Evolutionary conservation across 2,113 vertebrate species (phyloP).

Genomic region (Cyprinus carpio): DNA sequence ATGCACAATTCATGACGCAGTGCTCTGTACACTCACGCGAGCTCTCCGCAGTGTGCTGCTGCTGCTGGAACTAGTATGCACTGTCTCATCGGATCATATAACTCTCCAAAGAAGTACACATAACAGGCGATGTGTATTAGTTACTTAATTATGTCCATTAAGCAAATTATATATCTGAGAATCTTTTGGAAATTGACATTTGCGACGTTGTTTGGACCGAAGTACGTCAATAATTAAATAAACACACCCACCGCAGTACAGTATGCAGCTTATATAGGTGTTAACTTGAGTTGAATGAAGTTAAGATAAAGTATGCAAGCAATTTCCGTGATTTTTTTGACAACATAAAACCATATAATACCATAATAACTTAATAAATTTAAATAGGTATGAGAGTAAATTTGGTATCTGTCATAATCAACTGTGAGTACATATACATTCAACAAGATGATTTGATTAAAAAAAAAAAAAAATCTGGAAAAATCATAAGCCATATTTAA

Average conservation of each 20-base stretch:
- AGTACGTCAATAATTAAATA: not conserved
- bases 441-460: too few relatives aligned
- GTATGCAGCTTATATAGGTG: not conserved
- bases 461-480: too few relatives aligned
- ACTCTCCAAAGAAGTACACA: not conserved
- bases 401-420: not conserved
- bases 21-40: constrained; percentile 42
- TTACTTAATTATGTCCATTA: not conserved
- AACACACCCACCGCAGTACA: not conserved
- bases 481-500: not conserved
- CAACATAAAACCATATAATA: not conserved
- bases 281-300: not conserved
- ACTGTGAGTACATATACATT: not conserved
- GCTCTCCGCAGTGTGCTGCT: constrained; percentile 54
- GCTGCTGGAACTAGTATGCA: not conserved
- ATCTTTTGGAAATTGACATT: not conserved
- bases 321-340: not conserved
- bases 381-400: not conserved
- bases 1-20: constrained; percentile 47
- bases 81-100: not conserved
- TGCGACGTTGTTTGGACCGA: not conserved
- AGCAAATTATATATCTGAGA: not conserved
- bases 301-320: not conserved
- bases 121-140: not conserved
- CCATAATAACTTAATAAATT: not conserved